These are phyloP conservation scores for Egretta garzetta DNA, from an alignment of 2,113 vertebrate species.

Conservation along the genomic window DNA sequence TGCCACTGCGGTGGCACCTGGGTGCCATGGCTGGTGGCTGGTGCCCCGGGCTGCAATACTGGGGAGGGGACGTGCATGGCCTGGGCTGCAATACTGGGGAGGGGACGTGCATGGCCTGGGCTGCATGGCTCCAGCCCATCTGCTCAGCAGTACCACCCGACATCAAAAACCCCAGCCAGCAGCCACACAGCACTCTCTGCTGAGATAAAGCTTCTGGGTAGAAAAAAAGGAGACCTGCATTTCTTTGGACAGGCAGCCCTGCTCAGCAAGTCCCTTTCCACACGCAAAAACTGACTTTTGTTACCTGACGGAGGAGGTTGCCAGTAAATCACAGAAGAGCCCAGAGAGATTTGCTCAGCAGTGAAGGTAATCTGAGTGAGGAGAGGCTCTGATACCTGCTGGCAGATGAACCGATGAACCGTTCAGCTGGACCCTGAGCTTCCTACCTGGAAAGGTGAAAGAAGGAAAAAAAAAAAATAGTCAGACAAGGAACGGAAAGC, in stretches of 20 bases:
- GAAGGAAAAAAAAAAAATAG: not conserved
- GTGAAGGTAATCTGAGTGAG: not conserved
- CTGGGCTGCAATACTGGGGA: fast-evolving
- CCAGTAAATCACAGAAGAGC: not conserved
- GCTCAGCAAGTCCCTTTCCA: not conserved
- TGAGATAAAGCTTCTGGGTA: not conserved
- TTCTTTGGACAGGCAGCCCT: not conserved
- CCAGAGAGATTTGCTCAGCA: not conserved
- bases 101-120: fast-evolving
- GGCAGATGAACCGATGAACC: not conserved
- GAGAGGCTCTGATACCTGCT: not conserved
- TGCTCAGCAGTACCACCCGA: not conserved
- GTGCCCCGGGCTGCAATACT: fast-evolving
- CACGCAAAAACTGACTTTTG: not conserved
- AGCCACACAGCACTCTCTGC: too few relatives aligned
- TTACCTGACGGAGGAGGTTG: not conserved
- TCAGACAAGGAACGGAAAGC: not conserved
- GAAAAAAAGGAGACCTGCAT: not conserved
- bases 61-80: fast-evolving
- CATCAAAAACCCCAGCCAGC: not conserved
- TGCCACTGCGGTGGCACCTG: not conserved
- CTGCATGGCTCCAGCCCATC: not conserved
- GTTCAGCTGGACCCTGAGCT: not conserved
- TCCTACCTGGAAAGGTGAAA: not conserved
- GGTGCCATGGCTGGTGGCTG: not conserved